These are phyloP conservation scores for Xiphorhynchus erythropygius DNA, from an alignment of 2,797 vertebrate genomes.

Conservation along the genomic window DNA sequence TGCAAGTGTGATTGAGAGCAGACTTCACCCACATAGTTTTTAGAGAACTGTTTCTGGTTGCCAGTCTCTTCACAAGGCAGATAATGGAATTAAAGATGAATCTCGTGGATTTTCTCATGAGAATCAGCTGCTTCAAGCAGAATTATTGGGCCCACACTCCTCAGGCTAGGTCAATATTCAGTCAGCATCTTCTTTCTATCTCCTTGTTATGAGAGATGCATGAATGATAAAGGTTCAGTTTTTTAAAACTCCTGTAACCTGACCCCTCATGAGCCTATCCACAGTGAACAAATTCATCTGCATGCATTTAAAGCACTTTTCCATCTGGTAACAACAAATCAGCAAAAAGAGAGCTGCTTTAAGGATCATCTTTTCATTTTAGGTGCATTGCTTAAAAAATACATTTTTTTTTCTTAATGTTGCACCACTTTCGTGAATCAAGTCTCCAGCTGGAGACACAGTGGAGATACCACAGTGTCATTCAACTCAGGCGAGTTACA, in stretches of 20 bases:
- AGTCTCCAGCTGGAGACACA: background rate
- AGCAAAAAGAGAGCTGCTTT: background rate
- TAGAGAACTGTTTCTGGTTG: background rate
- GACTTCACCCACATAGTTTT: background rate
- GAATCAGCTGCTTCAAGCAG: slow-evolving; percentile 8
- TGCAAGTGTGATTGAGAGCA: background rate
- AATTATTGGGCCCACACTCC: background rate
- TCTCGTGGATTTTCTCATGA: background rate
- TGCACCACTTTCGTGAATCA: background rate
- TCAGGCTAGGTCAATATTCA: background rate
- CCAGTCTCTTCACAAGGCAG: background rate
- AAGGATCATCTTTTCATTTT: background rate
- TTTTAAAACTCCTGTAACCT: background rate
- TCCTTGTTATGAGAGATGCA: background rate
- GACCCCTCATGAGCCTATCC: background rate
- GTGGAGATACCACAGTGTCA: background rate
- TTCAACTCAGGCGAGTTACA: background rate
- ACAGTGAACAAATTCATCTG: background rate
- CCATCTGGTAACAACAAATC: slow-evolving; percentile 1
- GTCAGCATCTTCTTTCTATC: slow-evolving; percentile 42
- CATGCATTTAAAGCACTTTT: background rate
- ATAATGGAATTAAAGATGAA: background rate
- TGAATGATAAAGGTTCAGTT: background rate
- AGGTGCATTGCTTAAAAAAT: background rate
- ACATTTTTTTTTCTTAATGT: background rate